Conservation (phyloP, 2,797 vertebrate species). For the Eremophila alpestris region DNA sequence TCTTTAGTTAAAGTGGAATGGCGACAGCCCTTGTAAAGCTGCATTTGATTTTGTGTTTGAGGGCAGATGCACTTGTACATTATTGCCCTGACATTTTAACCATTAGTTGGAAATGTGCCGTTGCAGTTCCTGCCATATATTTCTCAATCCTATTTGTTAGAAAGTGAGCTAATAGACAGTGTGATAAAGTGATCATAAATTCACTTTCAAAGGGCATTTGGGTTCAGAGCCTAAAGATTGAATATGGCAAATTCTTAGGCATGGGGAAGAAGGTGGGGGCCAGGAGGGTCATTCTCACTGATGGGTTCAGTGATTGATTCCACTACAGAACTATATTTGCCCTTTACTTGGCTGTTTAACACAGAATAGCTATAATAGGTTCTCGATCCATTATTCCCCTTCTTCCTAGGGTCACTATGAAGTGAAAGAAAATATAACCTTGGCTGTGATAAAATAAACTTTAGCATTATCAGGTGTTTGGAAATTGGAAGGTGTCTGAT, state of each 20-base stretch:
- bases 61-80: slow-evolving; percentile 59
- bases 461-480: slow-evolving; percentile 56
- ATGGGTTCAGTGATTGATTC: slow-evolving; percentile 69
- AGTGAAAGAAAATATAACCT: slow-evolving; percentile 65
- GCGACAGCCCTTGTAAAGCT: slow-evolving; percentile 39
- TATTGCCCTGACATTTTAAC: slow-evolving; percentile 73
- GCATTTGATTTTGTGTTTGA: slow-evolving; percentile 53
- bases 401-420: slow-evolving; percentile 63
- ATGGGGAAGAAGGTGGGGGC: slow-evolving; percentile 57
- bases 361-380: slow-evolving; percentile 66
- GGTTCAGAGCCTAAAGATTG: slow-evolving; percentile 59
- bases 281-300: slow-evolving; percentile 63
- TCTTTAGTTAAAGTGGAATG: slow-evolving; percentile 55
- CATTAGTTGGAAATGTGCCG: slow-evolving; percentile 68
- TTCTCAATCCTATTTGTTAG: slow-evolving; percentile 67
- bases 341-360: slow-evolving; percentile 66
- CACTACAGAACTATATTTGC: slow-evolving; percentile 60
- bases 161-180: slow-evolving; percentile 58
- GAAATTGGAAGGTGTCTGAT: slow-evolving; percentile 57
- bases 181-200: slow-evolving; percentile 69
- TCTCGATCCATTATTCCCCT: slow-evolving; percentile 52
- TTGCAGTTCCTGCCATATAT: slow-evolving; percentile 53
- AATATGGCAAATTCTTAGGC: slow-evolving; percentile 61
- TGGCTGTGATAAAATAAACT: slow-evolving; percentile 64
- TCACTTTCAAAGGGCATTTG: slow-evolving; percentile 71